Base-by-base conservation (phyloP, 2,113 vertebrate genomes). In the Phalacrocorax pelagicus region DNA sequence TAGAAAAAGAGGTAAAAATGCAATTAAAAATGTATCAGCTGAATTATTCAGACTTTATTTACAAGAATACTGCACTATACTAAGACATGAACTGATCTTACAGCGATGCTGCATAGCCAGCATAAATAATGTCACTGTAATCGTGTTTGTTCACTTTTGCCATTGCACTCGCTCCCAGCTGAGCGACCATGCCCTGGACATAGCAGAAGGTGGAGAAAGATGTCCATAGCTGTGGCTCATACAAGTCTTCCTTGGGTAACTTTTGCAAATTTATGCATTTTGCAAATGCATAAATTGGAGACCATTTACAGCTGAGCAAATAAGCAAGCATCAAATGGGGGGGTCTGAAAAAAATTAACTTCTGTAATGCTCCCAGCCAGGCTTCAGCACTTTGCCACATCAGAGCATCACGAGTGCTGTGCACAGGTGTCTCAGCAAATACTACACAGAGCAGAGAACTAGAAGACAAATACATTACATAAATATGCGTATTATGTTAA, bases 61-160 rank as follows among this genome's bases (percentile, higher is more conserved):
- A 51, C 19, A 67, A 47, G 20, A 83, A 49, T 4, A 26, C 16
- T 32, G 10, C 12, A 20, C 17, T 17, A 32, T 15, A 11, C 55
- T 36, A 23, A 49, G 40, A 20, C 14, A 8, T 0, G 2, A 58
- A 9, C 26, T 14, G 77, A n/a, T 22, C 27, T 16, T 4, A 24
- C 57, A 19, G 36, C 1, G 2, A 49, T 8, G 54, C 59, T n/a
- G 44, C 47, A 5, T 0, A 38, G 27, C 16, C 57, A 38, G 30
- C 1, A 2, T 4, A 24, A 72, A 34, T 47, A 54, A 32, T 5
- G 1, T 0, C 1, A 14, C 4, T 10, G 14, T 15, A 24, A 24
- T 8, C 3, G 9, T 23, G 11, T 38, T 14, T 16, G 29, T 23
- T 72, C 15, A 1, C 34, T 44, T 29, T 12, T 54, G 44, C 22